Evolutionary conservation across 2,888 invertebrate genomes (phyloP), one percentile per base, ranked within the genome.

Genomic region (Dryadula phaetusa): DNA sequence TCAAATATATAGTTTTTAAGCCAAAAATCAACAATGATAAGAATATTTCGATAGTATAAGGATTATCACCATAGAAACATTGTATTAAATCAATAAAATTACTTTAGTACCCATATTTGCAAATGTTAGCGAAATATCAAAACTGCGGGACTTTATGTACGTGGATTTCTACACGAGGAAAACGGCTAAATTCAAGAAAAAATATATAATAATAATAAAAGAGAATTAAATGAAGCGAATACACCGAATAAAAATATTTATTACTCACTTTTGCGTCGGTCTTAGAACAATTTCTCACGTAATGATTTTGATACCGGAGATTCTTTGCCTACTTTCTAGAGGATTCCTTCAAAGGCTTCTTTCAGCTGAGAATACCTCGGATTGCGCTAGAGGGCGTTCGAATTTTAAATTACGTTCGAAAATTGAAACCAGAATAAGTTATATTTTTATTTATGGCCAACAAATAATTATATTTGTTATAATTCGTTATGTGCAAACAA

Each of bases 271-370:
- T 88, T 85, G 82, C 86, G 88, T 87, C 86, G 83, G 84, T 79
- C 84, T 83, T 86, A 78, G 86, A 90, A 89, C 82, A 90, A 89
- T 84, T 88, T 91, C 83, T 87, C 92, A 91, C 92, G 87, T 87
- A 90, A 90, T 87, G 92, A 93, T 92, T 92, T 92, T 90, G 92
- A 90, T 91, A 86, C 91, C 88, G 89, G 91, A 90, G 90, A 88
- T 87, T 87, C 88, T 84, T 84, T 92, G 92, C 87, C 90, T 91
- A 88, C 87, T 91, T 89, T 91, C 88, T 85, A 90, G 90, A 89
- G 89, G 93, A 91, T 89, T 93, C 92, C 92, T 92, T 88, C 93
- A 93, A 83, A 85, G 85, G 93, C 89, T 92, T 93, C 93, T 93
- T 91, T 92, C 93, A 91, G 80, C 75, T 75, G 77, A 83, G 79